Evolutionary conservation across 2,888 invertebrate species (phyloP), one percentile per base, ranked within the genome.

Genomic region (Orthonevra nobilis): DNA sequence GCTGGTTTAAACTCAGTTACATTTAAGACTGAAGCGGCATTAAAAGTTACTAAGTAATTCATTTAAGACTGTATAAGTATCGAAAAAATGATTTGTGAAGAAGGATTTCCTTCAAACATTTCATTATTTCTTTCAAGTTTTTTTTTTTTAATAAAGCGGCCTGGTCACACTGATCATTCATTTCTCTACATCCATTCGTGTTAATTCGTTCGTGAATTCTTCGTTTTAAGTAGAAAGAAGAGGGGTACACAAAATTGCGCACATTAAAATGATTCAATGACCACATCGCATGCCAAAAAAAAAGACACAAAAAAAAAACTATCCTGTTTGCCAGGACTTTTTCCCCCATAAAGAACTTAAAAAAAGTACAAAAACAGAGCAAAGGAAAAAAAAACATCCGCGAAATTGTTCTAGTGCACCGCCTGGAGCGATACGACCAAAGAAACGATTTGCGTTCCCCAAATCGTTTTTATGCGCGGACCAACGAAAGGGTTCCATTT

Each of bases 211-310:
- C 5, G 12, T n/a, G 17, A 14, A 20, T 28, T 14, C 12, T 28
- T 20, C 9, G 2, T 10, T 10, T 19, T 30, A 17, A 14, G 30
- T 2, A n/a, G 9, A 20, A 5, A 46, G 20, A 30, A 30, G 28
- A 5, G 12, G 19, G 15, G 15, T 30, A 28, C 48, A 38, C 28
- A 23, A 58, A 60, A 54, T 48, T 20, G 56, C 28, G 48, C 48
- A 69, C 69, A 75, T 69, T 58, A 75, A 69, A 63, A 68, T 69
- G 56, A 75, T 69, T 69, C 69, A 75, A 63, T 75, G 63, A 58
- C 50, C 69, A 42, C 42, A 42, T 50, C 48, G 69, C 69, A 56
- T 63, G 75, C 69, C 69, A 63, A 63, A 48, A 42, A 44, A 15
- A 32, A 46, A 36, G 1, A 19, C 4, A 5, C 17, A 30, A 10